Evolutionary conservation across 2,113 vertebrate species (phyloP).

Genomic region (Tragelaphus strepsiceros): DNA sequence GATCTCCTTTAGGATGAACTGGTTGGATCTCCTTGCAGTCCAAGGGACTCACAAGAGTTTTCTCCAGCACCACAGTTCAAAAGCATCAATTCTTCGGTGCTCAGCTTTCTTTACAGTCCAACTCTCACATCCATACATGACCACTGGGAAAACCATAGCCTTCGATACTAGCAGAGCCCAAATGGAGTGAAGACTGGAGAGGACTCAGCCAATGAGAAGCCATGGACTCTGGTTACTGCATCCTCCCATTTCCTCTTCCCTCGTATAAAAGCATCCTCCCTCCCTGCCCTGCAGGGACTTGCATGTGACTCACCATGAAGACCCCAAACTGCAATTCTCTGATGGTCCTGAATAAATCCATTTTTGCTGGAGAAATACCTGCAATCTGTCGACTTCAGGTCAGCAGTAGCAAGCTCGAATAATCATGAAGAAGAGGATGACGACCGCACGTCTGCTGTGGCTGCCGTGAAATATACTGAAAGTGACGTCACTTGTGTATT

Average conservation of each 20-base stretch:
- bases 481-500: neutral
- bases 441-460: rapidly evolving
- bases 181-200: neutral
- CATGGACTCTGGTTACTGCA: rapidly evolving
- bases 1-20: rapidly evolving
- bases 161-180: neutral
- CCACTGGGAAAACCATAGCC: neutral
- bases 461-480: neutral
- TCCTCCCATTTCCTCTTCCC: neutral
- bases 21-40: neutral
- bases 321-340: neutral
- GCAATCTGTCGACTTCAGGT: neutral
- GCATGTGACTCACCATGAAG: neutral
- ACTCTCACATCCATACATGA: neutral
- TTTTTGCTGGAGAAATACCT: neutral
- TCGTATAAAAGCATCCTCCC: neutral
- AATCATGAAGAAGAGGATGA: neutral
- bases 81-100: rapidly evolving
- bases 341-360: neutral
- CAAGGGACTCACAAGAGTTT: neutral
- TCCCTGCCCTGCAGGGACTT: neutral
- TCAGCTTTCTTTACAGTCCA: rapidly evolving
- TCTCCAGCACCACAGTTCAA: neutral
- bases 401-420: neutral
- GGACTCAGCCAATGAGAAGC: no score